Evolutionary conservation across 2,888 invertebrate genomes (phyloP), one percentile per base, ranked within the genome.

Genomic region (Dryobotodes eremita): DNA sequence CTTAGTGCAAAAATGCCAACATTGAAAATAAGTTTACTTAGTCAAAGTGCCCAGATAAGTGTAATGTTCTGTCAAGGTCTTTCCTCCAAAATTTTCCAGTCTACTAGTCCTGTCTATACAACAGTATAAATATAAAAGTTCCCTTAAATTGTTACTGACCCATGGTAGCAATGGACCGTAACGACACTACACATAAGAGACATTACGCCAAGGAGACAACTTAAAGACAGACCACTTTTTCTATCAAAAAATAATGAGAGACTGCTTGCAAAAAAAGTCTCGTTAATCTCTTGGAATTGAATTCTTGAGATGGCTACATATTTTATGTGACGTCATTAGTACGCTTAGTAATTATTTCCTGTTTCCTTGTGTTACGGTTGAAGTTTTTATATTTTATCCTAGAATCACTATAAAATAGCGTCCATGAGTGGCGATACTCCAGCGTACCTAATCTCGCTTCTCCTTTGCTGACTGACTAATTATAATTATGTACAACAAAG

Each of bases 151-250:
- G 4, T 31, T 4, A 11, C 23, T 61, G 46, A n/a, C 23, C 55
- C 65, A 7, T 7, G 46, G 20, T 36, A 53, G 53, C 71, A 80
- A 61, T 83, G 59, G 23, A 48, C 53, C 48, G 31, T 71, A 55
- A 74, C 59, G 59, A 83, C 48, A 53, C 70, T 78, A 70, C 20
- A 75, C 64, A 79, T 75, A 26, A 80, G 15, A 84, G 23, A 55
- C 80, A 83, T 75, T 75, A 84, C 75, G 80, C 55, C 83, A 84
- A 75, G 59, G 75, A 83, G 46, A 71, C 31, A 20, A 55, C 15
- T 17, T 17, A 62, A 26, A 66, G 2, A 55, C 69, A 62, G 13
- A 23, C n/a, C 2, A 50, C 42, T 36, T 66, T 73, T 57, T 53
- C 23, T 15, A 50, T 50, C 4, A 0, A 72, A 53, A 26, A 17